A percentile compares a stretch with the other conserved stretches of the same genome.
These are phyloP conservation scores for Enoplosus armatus DNA, from an alignment of 2,797 vertebrate species.

Conservation along the genomic window DNA sequence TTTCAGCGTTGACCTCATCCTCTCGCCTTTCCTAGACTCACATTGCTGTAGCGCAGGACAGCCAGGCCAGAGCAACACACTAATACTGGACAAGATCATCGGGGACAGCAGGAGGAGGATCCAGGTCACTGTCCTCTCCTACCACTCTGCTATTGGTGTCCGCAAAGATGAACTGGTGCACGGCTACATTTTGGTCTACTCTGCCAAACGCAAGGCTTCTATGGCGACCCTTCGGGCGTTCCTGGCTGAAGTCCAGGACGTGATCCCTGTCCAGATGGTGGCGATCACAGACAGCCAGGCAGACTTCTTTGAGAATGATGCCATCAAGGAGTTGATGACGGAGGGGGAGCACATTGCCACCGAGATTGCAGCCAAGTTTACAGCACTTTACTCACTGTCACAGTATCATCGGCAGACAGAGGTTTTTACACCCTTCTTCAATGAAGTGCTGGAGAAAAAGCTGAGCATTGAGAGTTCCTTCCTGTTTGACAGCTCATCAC, in stretches of 20 bases:
- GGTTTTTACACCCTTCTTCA: conserved; percentile 98
- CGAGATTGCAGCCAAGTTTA: conserved; percentile 98
- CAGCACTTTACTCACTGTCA: conserved; percentile 96
- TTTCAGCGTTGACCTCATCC: conserved; percentile 98
- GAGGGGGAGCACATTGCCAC: conserved; percentile 99
- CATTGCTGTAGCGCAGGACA: conserved; percentile 97
- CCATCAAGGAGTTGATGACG: conserved; percentile 98
- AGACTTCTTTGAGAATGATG: conserved; percentile 98
- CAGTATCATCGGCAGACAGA: conserved; percentile 98
- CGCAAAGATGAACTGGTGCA: conserved; percentile 98
- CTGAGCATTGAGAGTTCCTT: conserved; percentile 95
- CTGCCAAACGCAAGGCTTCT: conserved; percentile 97
- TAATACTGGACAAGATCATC: conserved; percentile 98
- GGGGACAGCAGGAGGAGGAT: conserved; percentile 95
- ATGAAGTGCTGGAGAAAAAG: conserved; percentile 97
- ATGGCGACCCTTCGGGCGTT: conserved; percentile 99
- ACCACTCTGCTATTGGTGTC: conserved; percentile 97
- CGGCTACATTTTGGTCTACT: conserved; percentile 98
- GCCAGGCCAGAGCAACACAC: conserved; percentile 95
- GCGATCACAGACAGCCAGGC: conserved; percentile 99
- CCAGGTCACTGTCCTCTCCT: conserved; percentile 97
- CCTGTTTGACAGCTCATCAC: conserved; percentile 90
- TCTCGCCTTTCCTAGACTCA: conserved; percentile 98
- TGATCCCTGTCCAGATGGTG: conserved; percentile 98
- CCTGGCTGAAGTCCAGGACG: conserved; percentile 97